Evolutionary conservation across 2,113 vertebrate species (phyloP).

Genomic region (Montifringilla adamsi): DNA sequence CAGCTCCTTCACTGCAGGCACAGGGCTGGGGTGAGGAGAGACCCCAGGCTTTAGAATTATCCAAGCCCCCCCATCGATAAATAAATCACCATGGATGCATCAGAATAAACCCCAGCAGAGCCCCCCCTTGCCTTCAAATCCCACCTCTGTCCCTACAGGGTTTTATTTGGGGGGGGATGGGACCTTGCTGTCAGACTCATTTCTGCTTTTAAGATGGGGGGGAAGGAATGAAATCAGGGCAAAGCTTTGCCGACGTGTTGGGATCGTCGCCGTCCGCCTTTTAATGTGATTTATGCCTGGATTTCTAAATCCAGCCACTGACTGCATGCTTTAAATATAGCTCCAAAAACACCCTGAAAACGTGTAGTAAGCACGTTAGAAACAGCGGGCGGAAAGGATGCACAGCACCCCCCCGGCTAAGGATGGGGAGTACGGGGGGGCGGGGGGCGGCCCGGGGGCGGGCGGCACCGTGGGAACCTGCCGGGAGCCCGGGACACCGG

Average conservation of each 20-base stretch:
- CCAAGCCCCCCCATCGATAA: background rate
- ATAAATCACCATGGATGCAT: background rate
- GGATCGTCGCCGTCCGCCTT: background rate
- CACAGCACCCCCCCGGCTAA: background rate
- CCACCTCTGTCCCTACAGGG: background rate
- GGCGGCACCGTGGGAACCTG: too few relatives aligned
- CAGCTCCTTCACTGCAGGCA: background rate
- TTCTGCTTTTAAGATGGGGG: background rate
- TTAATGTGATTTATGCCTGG: slow-evolving; percentile 29
- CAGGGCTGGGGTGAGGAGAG: background rate
- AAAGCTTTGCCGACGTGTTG: background rate
- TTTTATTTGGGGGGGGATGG: background rate
- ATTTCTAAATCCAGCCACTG: slow-evolving; percentile 32
- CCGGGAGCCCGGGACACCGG: too few relatives aligned
- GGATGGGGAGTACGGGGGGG: background rate
- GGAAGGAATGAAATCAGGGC: background rate
- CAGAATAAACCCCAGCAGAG: background rate
- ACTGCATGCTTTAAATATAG: slow-evolving; percentile 23
- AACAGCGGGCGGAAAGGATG: background rate
- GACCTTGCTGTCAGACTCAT: background rate
- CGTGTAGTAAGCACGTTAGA: background rate
- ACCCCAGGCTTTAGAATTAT: background rate
- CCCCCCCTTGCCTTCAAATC: background rate
- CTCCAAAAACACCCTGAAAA: slow-evolving; percentile 4
- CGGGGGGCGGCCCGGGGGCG: background rate